A percentile compares a stretch with the other conserved stretches of the same genome.
These are phyloP conservation scores for Papilio protenor DNA, from an alignment of 2,888 invertebrate genomes.

Conservation along the genomic window DNA sequence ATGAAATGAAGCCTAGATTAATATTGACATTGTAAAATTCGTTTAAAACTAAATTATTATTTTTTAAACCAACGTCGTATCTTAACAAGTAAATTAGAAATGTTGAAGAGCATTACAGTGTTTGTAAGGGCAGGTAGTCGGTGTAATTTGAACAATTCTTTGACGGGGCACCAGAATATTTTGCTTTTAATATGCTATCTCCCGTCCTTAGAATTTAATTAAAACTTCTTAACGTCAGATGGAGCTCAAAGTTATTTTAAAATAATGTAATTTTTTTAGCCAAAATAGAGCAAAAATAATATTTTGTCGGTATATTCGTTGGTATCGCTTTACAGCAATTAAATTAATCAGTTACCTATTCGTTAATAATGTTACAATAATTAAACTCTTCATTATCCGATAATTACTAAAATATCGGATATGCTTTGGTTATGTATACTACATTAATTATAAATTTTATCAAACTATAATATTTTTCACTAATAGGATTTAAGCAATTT, in stretches of 20 bases:
- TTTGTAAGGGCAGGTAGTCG: neutral
- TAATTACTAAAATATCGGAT: neutral
- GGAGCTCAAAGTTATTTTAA: slow-evolving; percentile 29
- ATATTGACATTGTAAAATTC: neutral
- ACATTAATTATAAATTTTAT: neutral
- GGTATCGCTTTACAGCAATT: neutral
- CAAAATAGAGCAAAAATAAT: neutral
- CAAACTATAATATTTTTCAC: neutral
- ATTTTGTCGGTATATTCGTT: neutral
- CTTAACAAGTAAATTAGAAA: neutral
- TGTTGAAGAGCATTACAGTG: neutral
- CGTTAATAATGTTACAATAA: neutral
- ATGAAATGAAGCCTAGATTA: neutral
- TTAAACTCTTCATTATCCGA: neutral
- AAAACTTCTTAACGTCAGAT: slow-evolving; percentile 62
- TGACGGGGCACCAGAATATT: slow-evolving; percentile 45
- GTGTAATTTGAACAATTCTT: slow-evolving; percentile 26
- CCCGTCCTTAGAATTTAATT: slow-evolving; percentile 68
- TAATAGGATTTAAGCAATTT: too few species aligned
- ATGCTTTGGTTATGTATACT: neutral
- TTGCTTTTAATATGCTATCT: slow-evolving; percentile 64
- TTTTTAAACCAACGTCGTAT: neutral
- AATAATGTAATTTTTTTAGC: neutral
- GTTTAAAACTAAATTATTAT: neutral
- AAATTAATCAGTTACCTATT: neutral